Base-by-base conservation (phyloP, 2,888 invertebrate species). In the Apotomis capreana region DNA sequence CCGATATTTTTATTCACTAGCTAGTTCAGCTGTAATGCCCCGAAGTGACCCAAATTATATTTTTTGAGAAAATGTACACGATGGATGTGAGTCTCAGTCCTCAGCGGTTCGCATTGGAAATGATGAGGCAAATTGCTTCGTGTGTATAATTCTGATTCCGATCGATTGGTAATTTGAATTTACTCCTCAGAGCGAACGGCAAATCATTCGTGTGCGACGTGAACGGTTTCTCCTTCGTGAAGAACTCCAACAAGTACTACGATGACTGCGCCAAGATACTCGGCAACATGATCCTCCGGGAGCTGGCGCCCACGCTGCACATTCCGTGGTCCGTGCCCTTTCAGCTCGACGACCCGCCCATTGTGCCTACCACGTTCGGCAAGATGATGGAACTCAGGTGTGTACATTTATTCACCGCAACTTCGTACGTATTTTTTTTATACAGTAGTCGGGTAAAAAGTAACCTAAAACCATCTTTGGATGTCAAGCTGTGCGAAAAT, bases 151-250 rank as follows among this genome's bases (percentile, higher is more conserved):
- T 26, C 1, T 26, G 2, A 26, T 26, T 26, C 26, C 26, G 26
- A 26, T 40, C 40, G 40, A 40, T 40, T 46, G 8, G 9, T 46
- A 5, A 46, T 46, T 46, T 46, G 68, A 13, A 44, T 12, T n/a
- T 37, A 44, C 8, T 74, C 78, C 75, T 51, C 87, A 97, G 99
- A 88, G 99, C 99, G 26, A 99, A 98, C 93, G 99, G 99, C 63
- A 98, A 98, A 89, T 99, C 99, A 0, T 99, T 98, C 88, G 99
- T 99, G 0, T 99, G 99, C 92, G 99, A 99, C 94, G 99, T 99
- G 3, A 99, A 99, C 91, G 99, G 99, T 0, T 99, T 99, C 90
- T 99, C 99, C 85, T 99, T 99, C 90, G 99, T 99, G 40, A 99
- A 99, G 89, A 99, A 99, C 88, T 99, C 99, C 0, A 98, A 98